Base-by-base conservation (phyloP, 2,113 vertebrate genomes). In the Mormyrus lacerda region DNA sequence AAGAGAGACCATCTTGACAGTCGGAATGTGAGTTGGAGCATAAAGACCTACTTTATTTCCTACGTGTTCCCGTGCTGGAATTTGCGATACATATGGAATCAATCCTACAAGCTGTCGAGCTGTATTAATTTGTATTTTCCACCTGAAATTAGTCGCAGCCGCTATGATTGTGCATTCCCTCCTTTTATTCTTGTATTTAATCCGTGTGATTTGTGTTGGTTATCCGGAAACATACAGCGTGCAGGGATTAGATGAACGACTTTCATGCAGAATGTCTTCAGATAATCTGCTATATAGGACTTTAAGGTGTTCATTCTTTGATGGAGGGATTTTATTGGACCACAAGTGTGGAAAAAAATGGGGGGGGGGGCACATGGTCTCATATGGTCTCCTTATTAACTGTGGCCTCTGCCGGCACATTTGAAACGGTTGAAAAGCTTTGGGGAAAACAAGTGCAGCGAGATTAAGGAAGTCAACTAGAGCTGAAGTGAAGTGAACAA, bases 111-210 rank as follows among this genome's bases (percentile, higher is more conserved):
- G 84, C 90, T 91, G 91, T 91, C 83, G 2, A 91, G 87, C 50
- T 48, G 17, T 91, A 92, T 92, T 91, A 55, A 91, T 92, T 90
- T 92, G 86, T 91, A 88, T 39, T 93, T 93, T 91, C 24, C 13
- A 89, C 91, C 88, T 69, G 53, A 93, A 92, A 92, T 92, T 84
- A 19, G 44, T 89, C 76, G 55, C 91, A 92, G 92, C 90, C 92
- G 91, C 48, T 55, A 53, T 48, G 73, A 89, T 92, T 91, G 90
- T 79, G 82, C 85, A 50, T 89, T 90, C 89, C 82, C 19, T 73
- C 8, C 50, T 87, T 85, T 88, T 87, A n/a, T 42, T 42, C 35
- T 15, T 79, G 35, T 7, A 15, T 39, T 79, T 35, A 42, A 79
- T 35, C 73, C 35, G 35, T 79, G 73, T 79, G 35, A 79, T 79